Percentiles rank a stretch among this genome's conserved stretches.
Conservation (phyloP, 2,113 vertebrate genomes). For the Mastomys coucha region DNA sequence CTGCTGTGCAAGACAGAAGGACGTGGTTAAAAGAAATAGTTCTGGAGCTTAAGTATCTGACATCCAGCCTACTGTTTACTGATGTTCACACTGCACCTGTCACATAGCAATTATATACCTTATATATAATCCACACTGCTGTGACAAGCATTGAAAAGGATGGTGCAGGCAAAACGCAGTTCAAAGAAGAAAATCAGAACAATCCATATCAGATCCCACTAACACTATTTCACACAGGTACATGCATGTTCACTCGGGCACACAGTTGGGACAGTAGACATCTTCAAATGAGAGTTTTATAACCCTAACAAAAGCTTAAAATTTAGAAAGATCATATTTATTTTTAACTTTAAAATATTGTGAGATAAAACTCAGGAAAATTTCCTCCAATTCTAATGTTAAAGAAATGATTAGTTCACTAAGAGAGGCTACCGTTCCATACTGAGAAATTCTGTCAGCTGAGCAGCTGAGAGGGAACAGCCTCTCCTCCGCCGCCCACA, state of each 20-base stretch:
- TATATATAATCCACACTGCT: background rate
- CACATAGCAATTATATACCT: background rate
- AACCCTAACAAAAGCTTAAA: background rate
- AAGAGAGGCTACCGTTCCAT: background rate
- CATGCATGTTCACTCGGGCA: background rate
- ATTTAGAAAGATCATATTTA: background rate
- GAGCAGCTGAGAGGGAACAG: background rate
- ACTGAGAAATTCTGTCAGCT: background rate
- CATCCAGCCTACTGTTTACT: background rate
- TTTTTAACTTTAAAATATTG: background rate
- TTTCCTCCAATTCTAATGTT: background rate
- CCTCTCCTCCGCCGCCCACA: background rate
- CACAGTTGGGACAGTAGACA: background rate
- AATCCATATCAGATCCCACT: background rate
- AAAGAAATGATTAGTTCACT: background rate
- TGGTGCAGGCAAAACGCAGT: background rate
- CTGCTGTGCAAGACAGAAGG: background rate
- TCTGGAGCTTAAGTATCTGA: background rate
- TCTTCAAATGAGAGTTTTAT: background rate
- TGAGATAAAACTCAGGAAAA: slow-evolving; percentile 5
- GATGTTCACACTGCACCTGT: background rate
- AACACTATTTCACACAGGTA: background rate
- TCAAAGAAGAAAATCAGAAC: background rate
- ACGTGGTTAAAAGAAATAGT: background rate
- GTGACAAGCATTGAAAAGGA: background rate